Evolutionary conservation across 2,797 vertebrate genomes (phyloP), one percentile per base, ranked within the genome.

Genomic region (Hylomyscus alleni): DNA sequence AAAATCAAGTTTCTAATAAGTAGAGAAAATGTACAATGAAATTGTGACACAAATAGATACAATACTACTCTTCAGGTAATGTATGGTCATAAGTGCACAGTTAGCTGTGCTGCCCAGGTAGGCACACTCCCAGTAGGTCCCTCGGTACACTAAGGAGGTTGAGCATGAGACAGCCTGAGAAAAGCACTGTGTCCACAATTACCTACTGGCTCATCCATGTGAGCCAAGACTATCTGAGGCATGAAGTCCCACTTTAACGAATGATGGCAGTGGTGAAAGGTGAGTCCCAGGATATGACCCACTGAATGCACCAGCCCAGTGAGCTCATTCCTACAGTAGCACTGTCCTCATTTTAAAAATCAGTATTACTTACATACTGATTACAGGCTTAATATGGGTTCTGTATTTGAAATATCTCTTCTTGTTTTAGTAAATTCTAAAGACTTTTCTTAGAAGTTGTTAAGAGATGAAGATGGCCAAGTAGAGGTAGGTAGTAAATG

Each of bases 1-100:
- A 93, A 96, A 96, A 93, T 78, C 40, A 96, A 95, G 15, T 73
- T 90, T 81, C 69, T 93, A 93, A 17, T 93, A 93, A 17, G 37
- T 90, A 85, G 47, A 75, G 7, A 91, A 95, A 89, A 80, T 69
- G 10, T 47, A 75, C 8, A 90, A 77, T 81, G 87, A 93, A 94
- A 90, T 67, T 90, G 83, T 69, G 40, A 92, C 72, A 47, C 37
- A 96, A 94, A 95, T 29, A 86, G 90, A 72, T 58, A 5, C 58
- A 92, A 80, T 50, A 58, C 84, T 67, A 52, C 40, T 80, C 83
- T 72, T 67, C 52, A 95, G 95, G 92, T 83, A 95, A 95, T 3
- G 4, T 26, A 72, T 24, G 4, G 92, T 58, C 34, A 22, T 76
- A 89, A 80, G 0, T 88, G 24, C 54, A 95, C 58, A 37, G 37